Percentiles rank a stretch among this genome's conserved stretches.
Evolutionary conservation across 35 echinoderm and acorn worm genomes (phyloP).

Genomic region (Holothuria glaberrima): DNA sequence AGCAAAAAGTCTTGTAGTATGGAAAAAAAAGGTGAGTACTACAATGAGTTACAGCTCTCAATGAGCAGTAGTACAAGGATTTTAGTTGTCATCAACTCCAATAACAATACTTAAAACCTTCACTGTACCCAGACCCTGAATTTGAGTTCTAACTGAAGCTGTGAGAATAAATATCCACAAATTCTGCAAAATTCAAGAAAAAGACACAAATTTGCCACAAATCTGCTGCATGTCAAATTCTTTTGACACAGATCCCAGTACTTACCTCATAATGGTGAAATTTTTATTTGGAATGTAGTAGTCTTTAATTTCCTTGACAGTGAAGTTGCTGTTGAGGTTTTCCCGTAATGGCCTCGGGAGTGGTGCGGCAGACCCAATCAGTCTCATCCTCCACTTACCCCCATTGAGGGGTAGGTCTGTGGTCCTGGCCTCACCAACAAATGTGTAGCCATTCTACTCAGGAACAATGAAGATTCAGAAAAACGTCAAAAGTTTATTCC

Average conservation of each 20-base stretch:
- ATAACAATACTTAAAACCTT: no score
- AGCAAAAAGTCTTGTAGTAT: no score
- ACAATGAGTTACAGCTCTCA: no score
- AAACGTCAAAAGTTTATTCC: no score
- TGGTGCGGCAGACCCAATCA: slow-evolving; percentile 85
- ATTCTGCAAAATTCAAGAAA: neutral
- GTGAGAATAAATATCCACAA: no score
- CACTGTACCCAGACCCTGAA: no score
- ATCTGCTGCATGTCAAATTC: neutral
- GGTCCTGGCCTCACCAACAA: slow-evolving; percentile 91
- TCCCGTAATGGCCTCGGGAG: slow-evolving; percentile 85
- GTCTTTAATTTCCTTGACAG: slow-evolving; percentile 88
- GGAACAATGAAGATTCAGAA: neutral
- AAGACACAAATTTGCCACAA: neutral
- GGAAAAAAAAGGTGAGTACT: no score
- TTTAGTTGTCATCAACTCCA: no score
- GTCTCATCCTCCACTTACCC: slow-evolving; percentile 95
- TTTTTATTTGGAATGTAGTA: slow-evolving; percentile 95
- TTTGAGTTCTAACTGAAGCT: no score
- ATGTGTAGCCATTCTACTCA: slow-evolving; percentile 93
- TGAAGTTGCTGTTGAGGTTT: slow-evolving; percentile 87
- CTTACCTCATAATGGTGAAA: slow-evolving; percentile 87
- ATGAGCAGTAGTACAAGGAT: no score
- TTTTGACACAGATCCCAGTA: neutral
- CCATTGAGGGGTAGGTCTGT: slow-evolving; percentile 79